These are phyloP conservation scores for Piscicola geometra DNA, from an alignment of 2,888 invertebrate species.

Conservation along the genomic window DNA sequence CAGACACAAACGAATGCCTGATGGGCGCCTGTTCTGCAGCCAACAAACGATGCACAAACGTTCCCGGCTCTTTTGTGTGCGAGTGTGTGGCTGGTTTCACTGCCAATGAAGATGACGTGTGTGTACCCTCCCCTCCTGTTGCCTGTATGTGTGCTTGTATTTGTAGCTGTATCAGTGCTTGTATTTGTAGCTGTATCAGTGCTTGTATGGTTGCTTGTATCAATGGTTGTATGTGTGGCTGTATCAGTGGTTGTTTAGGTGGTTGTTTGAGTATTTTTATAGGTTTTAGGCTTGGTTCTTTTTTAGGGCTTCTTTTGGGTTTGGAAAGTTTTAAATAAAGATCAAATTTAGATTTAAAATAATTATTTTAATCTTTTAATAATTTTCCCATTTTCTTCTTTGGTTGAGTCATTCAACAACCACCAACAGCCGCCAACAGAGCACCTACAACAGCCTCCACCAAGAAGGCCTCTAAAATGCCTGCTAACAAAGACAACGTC, in stretches of 20 bases:
- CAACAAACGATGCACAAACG: conserved; percentile 47
- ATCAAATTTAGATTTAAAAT: too few species aligned
- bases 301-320: too few species aligned
- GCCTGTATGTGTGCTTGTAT: not conserved
- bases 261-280: not conserved
- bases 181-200: not conserved
- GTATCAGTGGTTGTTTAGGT: not conserved
- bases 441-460: too few species aligned
- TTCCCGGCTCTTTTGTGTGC: conserved; percentile 48
- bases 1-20: conserved; percentile 51
- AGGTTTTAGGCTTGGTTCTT: too few species aligned
- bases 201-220: not conserved
- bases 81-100: conserved; percentile 46
- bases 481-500: not conserved
- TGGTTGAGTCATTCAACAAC: too few species aligned
- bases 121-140: conserved; percentile 46
- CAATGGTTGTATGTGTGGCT: not conserved
- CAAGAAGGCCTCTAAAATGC: not conserved
- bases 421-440: too few species aligned
- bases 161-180: not conserved
- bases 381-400: too few species aligned
- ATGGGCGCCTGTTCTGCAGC: conserved; percentile 45
- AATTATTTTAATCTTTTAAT: too few species aligned
- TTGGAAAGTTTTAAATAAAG: too few species aligned
- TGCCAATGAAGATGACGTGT: conserved; percentile 42